Conservation (phyloP, 35 echinoderm and acorn worm genomes). For the Diadema setosum region DNA sequence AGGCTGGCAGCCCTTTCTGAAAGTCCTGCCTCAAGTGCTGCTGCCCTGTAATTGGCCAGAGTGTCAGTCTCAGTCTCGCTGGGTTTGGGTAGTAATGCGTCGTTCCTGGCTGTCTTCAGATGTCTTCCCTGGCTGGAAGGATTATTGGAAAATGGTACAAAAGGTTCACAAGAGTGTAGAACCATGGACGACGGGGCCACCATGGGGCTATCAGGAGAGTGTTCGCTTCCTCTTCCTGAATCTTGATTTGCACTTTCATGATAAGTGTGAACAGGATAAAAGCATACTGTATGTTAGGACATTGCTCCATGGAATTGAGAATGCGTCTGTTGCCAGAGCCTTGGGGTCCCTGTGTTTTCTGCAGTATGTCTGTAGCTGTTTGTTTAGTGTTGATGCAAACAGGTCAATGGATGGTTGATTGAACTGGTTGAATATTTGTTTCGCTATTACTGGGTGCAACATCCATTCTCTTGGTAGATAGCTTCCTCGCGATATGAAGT, state of each 20-base stretch:
- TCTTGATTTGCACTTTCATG: neutral
- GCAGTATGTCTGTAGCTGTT: neutral
- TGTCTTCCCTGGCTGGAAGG: neutral
- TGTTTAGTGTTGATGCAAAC: neutral
- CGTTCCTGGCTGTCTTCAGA: neutral
- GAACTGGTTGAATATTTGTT: neutral
- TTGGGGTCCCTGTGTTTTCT: too few relatives aligned
- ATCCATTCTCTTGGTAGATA: neutral
- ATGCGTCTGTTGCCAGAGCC: too few relatives aligned
- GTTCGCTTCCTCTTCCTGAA: neutral
- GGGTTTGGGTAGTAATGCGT: neutral
- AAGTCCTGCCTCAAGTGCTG: neutral
- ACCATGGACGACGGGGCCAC: neutral
- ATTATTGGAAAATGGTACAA: neutral
- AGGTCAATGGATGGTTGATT: neutral
- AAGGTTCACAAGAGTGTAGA: neutral
- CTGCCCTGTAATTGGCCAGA: neutral
- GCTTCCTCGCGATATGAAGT: constrained; percentile 44
- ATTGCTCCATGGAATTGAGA: too few relatives aligned
- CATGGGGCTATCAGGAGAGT: neutral
- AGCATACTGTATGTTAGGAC: too few relatives aligned
- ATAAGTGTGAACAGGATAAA: constrained; percentile 12
- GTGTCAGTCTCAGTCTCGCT: neutral
- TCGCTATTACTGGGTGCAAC: neutral
- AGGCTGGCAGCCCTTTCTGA: neutral